Evolutionary conservation across 2,797 vertebrate species (phyloP), one percentile per base, ranked within the genome.

Genomic region (Microctenopoma steveboyesi): DNA sequence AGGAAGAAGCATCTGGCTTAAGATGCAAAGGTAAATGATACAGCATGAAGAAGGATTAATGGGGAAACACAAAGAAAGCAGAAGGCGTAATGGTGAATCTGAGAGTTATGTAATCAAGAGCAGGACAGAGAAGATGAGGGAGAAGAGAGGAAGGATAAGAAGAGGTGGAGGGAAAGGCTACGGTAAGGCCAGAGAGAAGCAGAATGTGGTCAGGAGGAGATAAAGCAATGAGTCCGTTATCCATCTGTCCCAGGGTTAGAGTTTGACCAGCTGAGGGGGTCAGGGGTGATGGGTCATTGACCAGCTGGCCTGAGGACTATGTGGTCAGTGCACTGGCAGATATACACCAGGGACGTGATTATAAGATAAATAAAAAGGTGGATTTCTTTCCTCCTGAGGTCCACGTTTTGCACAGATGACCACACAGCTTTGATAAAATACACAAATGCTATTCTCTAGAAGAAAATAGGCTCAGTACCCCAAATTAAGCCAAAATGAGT

Each of bases 171-270:
- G 72, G 53, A 84, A 76, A 70, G 76, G 76, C 78, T 78, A 47
- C 1, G 6, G 52, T n/a, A 13, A 76, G 63, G 67, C 73, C 83
- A 78, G 73, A 37, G 79, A 79, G 76, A 66, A 65, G 74, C 76
- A 83, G 81, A 83, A 83, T 77, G 81, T 88, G 85, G 78, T 75
- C 79, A 88, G 78, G 70, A 64, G 80, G 78, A 90, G 89, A 92
- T 90, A 92, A 91, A 86, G 85, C 79, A 56, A 25, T 37, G 65
- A 72, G 76, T 85, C 82, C 86, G 79, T 89, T 90, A 90, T 91
- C 91, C 92, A 93, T 93, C 92, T 93, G 92, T 88, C 86, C 78
- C 76, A 69, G 87, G 88, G 90, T 90, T 86, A 86, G 89, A 84
- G 84, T 85, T 81, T 91, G 90, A 68, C 89, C 89, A 91, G 90